These are phyloP conservation scores for Cerceris ruficornis DNA, from an alignment of 2,888 invertebrate species.

Conservation along the genomic window DNA sequence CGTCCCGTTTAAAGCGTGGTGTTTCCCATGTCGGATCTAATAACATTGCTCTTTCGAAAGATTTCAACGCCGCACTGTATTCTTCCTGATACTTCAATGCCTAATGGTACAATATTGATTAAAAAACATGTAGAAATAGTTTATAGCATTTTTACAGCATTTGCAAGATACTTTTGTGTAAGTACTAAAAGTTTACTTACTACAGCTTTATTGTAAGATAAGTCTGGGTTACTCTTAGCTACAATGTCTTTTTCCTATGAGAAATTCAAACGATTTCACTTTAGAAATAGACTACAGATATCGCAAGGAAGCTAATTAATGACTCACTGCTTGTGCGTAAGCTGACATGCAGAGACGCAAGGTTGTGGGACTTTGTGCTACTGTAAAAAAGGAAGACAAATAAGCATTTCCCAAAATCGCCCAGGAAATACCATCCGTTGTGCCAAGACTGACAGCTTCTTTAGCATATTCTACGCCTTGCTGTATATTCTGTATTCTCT, in stretches of 20 bases:
- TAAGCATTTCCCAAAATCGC: constrained; percentile 93
- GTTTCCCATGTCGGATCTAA: constrained; percentile 91
- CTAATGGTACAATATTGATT: constrained; percentile 79
- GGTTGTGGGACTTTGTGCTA: constrained; percentile 87
- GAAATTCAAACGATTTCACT: constrained; percentile 9
- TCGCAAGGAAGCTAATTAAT: neutral
- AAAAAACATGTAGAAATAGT: constrained; percentile 4
- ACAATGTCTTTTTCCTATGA: constrained; percentile 87
- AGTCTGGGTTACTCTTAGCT: constrained; percentile 89
- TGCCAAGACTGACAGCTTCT: constrained; percentile 90
- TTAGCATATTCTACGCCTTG: constrained; percentile 90
- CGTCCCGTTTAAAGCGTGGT: constrained; percentile 85
- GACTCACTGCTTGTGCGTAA: constrained; percentile 89
- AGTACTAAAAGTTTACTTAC: constrained; percentile 83
- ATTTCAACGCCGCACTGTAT: constrained; percentile 87
- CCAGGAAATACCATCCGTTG: constrained; percentile 92
- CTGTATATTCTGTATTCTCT: constrained; percentile 85
- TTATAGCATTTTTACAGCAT: neutral
- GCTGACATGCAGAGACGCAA: constrained; percentile 90
- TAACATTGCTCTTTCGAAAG: constrained; percentile 86
- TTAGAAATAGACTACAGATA: neutral
- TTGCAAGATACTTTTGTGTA: constrained; percentile 9
- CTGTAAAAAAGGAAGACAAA: constrained; percentile 89
- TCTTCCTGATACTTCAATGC: constrained; percentile 91
- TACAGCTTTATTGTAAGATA: constrained; percentile 92